Base-by-base conservation (phyloP, 2,113 vertebrate genomes). In the Cyanoderma ruficeps region DNA sequence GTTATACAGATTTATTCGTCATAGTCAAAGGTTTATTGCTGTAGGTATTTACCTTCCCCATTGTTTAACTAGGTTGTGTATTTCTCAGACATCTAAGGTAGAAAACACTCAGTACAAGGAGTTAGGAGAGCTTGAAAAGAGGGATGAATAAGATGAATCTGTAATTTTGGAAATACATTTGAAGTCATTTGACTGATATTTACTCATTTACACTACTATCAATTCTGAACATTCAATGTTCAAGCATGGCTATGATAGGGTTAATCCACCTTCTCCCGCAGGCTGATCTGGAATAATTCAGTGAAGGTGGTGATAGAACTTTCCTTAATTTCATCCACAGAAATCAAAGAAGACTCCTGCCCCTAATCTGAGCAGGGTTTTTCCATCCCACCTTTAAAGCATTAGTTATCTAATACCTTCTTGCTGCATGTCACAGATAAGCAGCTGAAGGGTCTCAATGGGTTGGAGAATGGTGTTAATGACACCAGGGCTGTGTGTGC, bases 381-480 rank as follows among this genome's bases (percentile, higher is more conserved):
- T 94, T 56, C 52, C 22, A 46, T 49, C 47, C 69, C 72, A 80
- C 20, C 35, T 74, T 83, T 83, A 71, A 65, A 83, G 47, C 60
- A 64, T 80, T 90, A 90, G 47, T 55, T 80, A 15, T 80, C 76
- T 93, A 77, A 90, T 61, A 35, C 56, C 47, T 76, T 50, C 42
- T 90, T 77, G 56, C 64, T 90, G 31, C 70, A 2, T 27, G 22
- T 80, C 68, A 14, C 9, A 92, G 83, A 90, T 89, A 89, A 81
- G 83, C 35, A 91, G 68, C 47, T 90, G 69, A 94, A 25, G 1
- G 6, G 47, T 77, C 63, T 86, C 94, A 83, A 94, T 92, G 97
- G 96, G 88, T 89, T 95, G 96, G 96, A 94, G 95, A 85, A 64
- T 91, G 94, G 96, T 97, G 97, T 96, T 95, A 96, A 94, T 91